Percentiles rank a stretch among this genome's conserved stretches.
phyloP scores from a whole-genome alignment of 1,140 invertebrate genomes.

The Leptestheria dahalacensis region DNA sequence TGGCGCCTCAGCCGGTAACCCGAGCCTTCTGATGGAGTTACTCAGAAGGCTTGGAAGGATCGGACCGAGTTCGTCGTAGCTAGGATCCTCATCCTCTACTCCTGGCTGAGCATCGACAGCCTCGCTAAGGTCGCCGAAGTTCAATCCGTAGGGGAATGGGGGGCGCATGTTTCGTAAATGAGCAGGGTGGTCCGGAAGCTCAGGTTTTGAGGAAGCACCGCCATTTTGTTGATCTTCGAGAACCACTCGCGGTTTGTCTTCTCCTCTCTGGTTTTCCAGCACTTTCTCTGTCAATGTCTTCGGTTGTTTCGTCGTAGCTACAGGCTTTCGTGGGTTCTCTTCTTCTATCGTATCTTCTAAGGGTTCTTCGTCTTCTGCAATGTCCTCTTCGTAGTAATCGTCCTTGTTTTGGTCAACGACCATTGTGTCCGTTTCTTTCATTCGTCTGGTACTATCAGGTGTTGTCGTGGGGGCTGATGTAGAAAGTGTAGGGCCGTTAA shows the following conservation, averaged over 20 bases:
- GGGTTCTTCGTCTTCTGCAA: too few relatives aligned
- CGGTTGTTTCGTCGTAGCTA: too few relatives aligned
- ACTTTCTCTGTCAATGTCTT: not conserved
- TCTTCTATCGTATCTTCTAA: too few relatives aligned
- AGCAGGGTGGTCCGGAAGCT: not conserved
- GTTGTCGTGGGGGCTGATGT: not conserved
- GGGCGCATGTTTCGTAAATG: not conserved
- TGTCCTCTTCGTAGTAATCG: not conserved
- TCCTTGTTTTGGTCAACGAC: not conserved
- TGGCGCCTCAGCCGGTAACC: not conserved
- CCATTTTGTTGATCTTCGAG: not conserved
- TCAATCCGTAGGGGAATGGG: not conserved
- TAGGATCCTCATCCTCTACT: not conserved
- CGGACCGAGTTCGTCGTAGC: slow-evolving; percentile 3
- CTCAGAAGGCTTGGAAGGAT: not conserved
- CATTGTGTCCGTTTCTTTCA: not conserved
- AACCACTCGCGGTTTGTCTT: not conserved
- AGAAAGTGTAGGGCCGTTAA: not conserved
- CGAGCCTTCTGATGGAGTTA: not conserved
- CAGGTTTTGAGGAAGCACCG: not conserved
- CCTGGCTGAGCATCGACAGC: not conserved
- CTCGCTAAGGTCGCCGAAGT: not conserved
- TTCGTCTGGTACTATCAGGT: not conserved
- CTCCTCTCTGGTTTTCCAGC: not conserved
- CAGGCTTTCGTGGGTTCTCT: too few relatives aligned